Percentiles rank a stretch among this genome's conserved stretches.
Evolutionary conservation across 1,140 invertebrate species (phyloP).

Genomic region (Carcinoscorpius rotundicauda): DNA sequence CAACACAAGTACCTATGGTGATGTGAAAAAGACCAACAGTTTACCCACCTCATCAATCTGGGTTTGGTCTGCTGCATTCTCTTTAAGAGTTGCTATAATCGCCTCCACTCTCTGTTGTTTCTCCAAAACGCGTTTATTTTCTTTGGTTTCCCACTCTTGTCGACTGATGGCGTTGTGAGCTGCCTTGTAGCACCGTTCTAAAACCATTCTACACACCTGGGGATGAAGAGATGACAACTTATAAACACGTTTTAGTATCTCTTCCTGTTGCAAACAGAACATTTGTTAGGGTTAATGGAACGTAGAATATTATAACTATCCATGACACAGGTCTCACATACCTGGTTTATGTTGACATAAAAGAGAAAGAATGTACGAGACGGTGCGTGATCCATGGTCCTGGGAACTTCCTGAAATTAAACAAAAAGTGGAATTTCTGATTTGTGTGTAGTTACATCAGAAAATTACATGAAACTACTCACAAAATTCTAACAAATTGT

Average conservation of each 20-base stretch:
- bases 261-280: not conserved
- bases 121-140: slow-evolving; percentile 60
- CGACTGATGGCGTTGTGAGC: slow-evolving; percentile 54
- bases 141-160: slow-evolving; percentile 44
- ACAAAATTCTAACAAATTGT: not conserved
- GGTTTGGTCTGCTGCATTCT: slow-evolving; percentile 54
- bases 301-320: too few relatives aligned
- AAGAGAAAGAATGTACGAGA: slow-evolving; percentile 61
- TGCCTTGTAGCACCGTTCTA: slow-evolving; percentile 61
- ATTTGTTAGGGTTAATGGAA: not conserved
- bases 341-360: slow-evolving; percentile 47
- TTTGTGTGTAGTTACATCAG: too few relatives aligned
- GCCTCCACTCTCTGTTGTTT: slow-evolving; percentile 71
- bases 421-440: not conserved
- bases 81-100: slow-evolving; percentile 57
- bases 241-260: not conserved
- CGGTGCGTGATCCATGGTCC: slow-evolving; percentile 41
- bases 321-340: slow-evolving; percentile 15
- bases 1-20: too few relatives aligned
- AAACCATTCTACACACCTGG: slow-evolving; percentile 55
- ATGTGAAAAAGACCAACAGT: not conserved
- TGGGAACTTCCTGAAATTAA: slow-evolving; percentile 47
- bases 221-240: slow-evolving; percentile 23
- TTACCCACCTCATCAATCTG: slow-evolving; percentile 58
- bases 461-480: not conserved